Percentiles rank a stretch among this genome's conserved stretches.
Evolutionary conservation across 2,888 invertebrate species (phyloP).

Genomic region (Machimus atricapillus): DNA sequence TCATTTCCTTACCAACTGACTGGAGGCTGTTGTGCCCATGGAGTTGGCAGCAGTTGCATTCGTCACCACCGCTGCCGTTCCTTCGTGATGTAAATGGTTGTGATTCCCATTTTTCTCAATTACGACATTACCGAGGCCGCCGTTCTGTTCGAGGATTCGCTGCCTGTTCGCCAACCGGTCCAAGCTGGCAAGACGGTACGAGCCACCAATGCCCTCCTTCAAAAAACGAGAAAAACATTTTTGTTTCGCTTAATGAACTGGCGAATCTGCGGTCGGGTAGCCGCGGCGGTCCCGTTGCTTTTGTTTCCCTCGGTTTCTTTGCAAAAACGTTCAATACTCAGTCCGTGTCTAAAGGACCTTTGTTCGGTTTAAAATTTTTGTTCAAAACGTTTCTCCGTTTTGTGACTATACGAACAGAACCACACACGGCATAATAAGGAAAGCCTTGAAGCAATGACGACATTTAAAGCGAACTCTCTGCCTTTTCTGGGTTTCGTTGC

Average conservation of each 20-base stretch:
- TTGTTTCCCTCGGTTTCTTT: not conserved
- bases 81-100: conserved; percentile 46
- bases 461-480: conserved; percentile 25
- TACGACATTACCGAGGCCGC: conserved; percentile 51
- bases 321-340: not conserved
- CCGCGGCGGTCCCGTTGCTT: not conserved
- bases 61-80: conserved; percentile 45
- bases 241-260: not conserved
- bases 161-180: conserved; percentile 83
- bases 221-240: conserved; percentile 44
- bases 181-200: conserved; percentile 80
- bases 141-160: conserved; percentile 75
- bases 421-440: not conserved
- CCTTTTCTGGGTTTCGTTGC: not conserved
- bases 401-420: not conserved
- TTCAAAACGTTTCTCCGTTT: not conserved
- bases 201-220: conserved; percentile 73
- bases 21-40: not conserved
- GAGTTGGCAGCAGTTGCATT: conserved; percentile 42
- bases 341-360: not conserved
- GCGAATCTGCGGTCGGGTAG: not conserved
- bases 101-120: conserved; percentile 50
- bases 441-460: conserved; percentile 31
- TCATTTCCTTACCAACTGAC: conserved; percentile 42
- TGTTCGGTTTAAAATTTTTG: not conserved